These are phyloP conservation scores for Sebastes baramenuke DNA, from an alignment of 2,797 vertebrate genomes.

Conservation along the genomic window DNA sequence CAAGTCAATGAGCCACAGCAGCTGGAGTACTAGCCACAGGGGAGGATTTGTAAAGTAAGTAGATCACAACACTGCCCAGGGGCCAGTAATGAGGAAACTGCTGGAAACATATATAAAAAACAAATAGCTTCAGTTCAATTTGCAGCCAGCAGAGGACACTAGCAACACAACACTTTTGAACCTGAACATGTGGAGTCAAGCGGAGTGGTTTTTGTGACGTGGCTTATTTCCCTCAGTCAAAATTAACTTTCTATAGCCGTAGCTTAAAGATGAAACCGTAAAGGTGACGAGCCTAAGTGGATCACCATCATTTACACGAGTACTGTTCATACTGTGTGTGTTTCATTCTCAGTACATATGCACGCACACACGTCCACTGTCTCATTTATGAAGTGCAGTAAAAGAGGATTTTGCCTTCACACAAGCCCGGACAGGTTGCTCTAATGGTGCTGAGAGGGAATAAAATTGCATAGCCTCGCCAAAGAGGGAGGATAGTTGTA, in stretches of 20 bases:
- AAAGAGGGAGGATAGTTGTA: constrained; percentile 45
- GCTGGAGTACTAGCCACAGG: neutral
- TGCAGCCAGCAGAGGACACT: constrained; percentile 70
- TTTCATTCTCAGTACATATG: neutral
- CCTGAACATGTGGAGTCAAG: neutral
- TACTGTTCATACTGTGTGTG: neutral
- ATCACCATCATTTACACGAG: neutral
- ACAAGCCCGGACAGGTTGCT: constrained; percentile 61
- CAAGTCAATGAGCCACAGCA: neutral
- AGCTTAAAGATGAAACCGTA: neutral
- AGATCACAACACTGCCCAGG: neutral
- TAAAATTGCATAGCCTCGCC: constrained; percentile 54
- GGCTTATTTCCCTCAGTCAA: neutral
- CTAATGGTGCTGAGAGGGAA: constrained; percentile 43
- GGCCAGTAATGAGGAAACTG: neutral
- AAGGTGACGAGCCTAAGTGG: neutral
- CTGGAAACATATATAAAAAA: neutral
- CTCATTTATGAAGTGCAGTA: constrained; percentile 22
- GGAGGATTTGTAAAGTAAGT: neutral
- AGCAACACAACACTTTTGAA: constrained; percentile 35
- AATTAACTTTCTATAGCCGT: neutral
- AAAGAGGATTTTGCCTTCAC: constrained; percentile 28
- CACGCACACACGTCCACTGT: constrained; percentile 11
- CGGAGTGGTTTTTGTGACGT: constrained; percentile 13
- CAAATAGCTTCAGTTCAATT: constrained; percentile 10